phyloP scores from a whole-genome alignment of 2,113 vertebrate species.

The Prunella fulvescens region DNA sequence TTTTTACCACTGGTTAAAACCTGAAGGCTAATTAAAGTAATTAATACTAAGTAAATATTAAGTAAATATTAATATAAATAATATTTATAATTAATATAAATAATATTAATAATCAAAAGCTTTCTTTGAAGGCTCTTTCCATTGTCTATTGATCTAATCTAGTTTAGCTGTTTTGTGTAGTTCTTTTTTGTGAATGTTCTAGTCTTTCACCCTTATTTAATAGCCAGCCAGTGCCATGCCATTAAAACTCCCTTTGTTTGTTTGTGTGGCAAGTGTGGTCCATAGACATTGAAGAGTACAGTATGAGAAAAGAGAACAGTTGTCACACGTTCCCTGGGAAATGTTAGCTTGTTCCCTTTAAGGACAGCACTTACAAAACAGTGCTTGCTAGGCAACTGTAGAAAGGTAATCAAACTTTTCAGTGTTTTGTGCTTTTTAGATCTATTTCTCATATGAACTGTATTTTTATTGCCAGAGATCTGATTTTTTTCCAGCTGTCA shows the following conservation, averaged over 20 bases:
- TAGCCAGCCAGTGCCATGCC: background rate
- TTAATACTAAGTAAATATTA: background rate
- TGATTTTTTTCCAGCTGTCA: conserved; percentile 9
- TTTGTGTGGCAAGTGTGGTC: background rate
- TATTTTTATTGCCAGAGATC: background rate
- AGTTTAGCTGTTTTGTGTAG: background rate
- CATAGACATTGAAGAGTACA: background rate
- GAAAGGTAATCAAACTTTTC: conserved; percentile 1
- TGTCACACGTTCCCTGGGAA: background rate
- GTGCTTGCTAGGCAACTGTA: background rate
- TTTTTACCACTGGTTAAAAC: background rate
- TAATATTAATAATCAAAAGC: background rate
- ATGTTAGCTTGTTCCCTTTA: background rate
- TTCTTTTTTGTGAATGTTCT: background rate
- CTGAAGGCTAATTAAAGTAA: background rate
- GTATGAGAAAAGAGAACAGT: background rate
- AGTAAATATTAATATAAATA: too few species aligned
- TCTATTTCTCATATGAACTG: background rate
- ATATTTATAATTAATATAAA: too few species aligned
- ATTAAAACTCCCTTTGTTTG: background rate
- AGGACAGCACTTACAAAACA: background rate
- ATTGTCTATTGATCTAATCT: background rate
- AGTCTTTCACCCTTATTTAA: background rate
- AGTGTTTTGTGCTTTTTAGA: background rate
- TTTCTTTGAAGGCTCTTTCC: background rate